Evolutionary conservation across 2,113 vertebrate genomes (phyloP).

Genomic region (Notechis scutatus): DNA sequence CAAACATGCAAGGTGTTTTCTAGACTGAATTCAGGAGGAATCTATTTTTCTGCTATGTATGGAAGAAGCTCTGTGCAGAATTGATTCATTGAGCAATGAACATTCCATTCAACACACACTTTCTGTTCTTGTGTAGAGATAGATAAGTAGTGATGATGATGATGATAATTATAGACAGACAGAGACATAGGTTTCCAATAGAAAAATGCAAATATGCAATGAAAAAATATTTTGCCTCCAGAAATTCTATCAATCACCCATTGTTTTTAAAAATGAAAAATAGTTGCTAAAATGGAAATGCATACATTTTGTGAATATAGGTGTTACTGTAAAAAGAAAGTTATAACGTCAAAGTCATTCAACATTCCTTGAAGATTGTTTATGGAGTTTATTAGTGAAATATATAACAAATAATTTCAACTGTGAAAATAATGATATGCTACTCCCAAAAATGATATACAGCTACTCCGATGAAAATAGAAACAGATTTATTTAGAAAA

Average conservation of each 20-base stretch:
- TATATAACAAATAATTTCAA: neutral
- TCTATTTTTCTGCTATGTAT: neutral
- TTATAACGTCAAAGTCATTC: neutral
- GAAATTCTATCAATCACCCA: neutral
- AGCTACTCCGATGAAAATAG: neutral
- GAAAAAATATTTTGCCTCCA: conserved; percentile 14
- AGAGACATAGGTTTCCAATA: neutral
- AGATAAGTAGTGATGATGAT: neutral
- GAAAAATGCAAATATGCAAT: conserved; percentile 8
- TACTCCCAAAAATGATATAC: conserved; percentile 18
- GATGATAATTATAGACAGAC: no score
- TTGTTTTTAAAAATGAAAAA: conserved; percentile 1
- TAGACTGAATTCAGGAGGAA: neutral
- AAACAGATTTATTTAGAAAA: conserved; percentile 23
- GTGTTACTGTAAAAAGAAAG: conserved; percentile 13
- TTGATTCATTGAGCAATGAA: neutral
- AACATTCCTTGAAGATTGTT: conserved; percentile 13
- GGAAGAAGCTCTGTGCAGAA: neutral
- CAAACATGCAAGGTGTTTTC: neutral
- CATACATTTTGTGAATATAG: neutral
- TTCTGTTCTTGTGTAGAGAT: neutral
- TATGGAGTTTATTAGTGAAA: neutral
- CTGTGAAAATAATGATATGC: neutral
- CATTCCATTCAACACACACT: conserved; percentile 20
- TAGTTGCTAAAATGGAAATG: neutral